Conservation (phyloP, 64 coral and sea anemone genomes). For the Montipora foliosa region DNA sequence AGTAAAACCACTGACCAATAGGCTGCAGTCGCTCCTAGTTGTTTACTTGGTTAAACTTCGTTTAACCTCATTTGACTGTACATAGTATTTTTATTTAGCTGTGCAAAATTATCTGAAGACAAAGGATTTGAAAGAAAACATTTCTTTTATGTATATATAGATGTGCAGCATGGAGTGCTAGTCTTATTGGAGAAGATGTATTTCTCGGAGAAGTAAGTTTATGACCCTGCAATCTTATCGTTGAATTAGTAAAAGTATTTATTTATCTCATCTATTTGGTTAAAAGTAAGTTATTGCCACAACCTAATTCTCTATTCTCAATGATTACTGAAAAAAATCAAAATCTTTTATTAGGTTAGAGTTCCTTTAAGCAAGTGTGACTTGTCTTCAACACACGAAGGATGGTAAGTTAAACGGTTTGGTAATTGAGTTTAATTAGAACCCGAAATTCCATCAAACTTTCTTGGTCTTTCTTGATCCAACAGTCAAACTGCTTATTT, state of each 20-base stretch:
- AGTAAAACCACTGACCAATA: too few species aligned
- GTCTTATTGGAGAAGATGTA: slow-evolving; percentile 88
- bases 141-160: background rate
- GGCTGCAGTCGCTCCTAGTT: too few species aligned
- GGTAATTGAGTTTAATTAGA: too few species aligned
- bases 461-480: too few species aligned
- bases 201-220: slow-evolving; percentile 86
- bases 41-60: too few species aligned
- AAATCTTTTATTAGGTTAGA: slow-evolving; percentile 53
- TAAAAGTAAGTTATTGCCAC: too few species aligned
- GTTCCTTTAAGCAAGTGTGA: slow-evolving; percentile 89
- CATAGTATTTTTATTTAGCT: background rate
- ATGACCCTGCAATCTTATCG: background rate
- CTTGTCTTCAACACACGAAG: slow-evolving; percentile 66
- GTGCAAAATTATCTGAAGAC: background rate
- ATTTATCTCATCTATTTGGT: too few species aligned
- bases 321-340: background rate
- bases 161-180: slow-evolving; percentile 91
- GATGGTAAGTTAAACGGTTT: slow-evolving; percentile 63
- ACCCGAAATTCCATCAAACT: too few species aligned
- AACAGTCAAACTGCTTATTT: too few species aligned
- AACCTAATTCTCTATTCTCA: too few species aligned
- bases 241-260: background rate
- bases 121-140: background rate
- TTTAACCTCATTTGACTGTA: background rate